These are phyloP conservation scores for Dinomys branickii DNA, from an alignment of 2,113 vertebrate species.

Conservation along the genomic window DNA sequence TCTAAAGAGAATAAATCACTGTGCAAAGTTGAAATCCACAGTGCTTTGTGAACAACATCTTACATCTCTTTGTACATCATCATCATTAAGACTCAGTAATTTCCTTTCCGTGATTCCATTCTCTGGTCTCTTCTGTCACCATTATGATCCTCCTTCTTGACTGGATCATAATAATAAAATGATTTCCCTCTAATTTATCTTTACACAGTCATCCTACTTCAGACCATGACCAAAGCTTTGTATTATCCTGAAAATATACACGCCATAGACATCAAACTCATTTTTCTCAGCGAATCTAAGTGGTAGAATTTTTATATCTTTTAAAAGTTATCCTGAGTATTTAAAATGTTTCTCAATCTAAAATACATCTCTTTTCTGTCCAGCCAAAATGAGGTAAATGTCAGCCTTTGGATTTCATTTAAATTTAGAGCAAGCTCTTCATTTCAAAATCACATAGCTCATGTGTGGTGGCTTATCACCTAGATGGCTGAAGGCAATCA, in stretches of 20 bases:
- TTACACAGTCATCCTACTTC: neutral
- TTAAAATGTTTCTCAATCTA: slow-evolving; percentile 61
- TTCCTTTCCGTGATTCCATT: neutral
- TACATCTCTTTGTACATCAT: neutral
- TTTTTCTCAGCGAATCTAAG: neutral
- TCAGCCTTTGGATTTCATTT: slow-evolving; percentile 63
- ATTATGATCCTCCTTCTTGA: neutral
- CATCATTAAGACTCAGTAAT: neutral
- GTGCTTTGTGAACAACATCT: neutral
- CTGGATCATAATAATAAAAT: neutral
- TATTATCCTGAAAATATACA: neutral
- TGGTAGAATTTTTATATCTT: neutral
- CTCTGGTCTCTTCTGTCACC: neutral
- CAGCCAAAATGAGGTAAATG: slow-evolving; percentile 64
- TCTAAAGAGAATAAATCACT: neutral
- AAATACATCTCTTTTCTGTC: slow-evolving; percentile 47
- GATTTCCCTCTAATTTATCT: neutral
- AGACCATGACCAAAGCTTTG: neutral
- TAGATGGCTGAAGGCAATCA: slow-evolving; percentile 69
- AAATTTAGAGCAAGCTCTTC: slow-evolving; percentile 60
- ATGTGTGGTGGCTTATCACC: slow-evolving; percentile 34
- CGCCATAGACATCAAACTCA: neutral
- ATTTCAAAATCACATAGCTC: slow-evolving; percentile 55
- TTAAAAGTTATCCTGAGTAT: slow-evolving; percentile 33
- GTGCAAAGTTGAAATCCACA: neutral